phyloP scores from a whole-genome alignment of 2,888 invertebrate genomes.

The Phortica magna region DNA sequence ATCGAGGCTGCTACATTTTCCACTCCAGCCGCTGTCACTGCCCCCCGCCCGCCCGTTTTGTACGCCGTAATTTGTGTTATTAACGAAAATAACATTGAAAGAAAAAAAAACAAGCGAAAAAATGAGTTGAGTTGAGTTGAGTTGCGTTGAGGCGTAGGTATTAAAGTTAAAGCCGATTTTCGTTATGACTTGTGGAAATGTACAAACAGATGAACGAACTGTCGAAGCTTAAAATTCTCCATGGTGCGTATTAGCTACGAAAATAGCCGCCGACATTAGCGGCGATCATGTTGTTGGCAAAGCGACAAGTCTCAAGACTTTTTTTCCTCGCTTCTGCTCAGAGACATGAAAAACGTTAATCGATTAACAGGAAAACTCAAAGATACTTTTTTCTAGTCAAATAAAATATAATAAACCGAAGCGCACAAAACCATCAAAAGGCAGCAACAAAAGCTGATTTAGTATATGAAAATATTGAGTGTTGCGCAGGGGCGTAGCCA shows the following conservation, averaged over 20 bases:
- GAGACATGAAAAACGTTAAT: slow-evolving; percentile 33
- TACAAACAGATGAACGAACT: slow-evolving; percentile 32
- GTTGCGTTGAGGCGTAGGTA: slow-evolving; percentile 38
- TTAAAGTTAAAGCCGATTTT: slow-evolving; percentile 66
- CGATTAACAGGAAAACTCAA: slow-evolving; percentile 17
- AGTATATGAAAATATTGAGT: slow-evolving; percentile 59
- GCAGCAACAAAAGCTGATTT: slow-evolving; percentile 55
- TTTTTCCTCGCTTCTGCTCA: slow-evolving; percentile 12
- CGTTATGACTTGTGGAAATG: slow-evolving; percentile 70
- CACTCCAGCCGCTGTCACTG: slow-evolving; percentile 28
- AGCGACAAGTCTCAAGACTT: slow-evolving; percentile 37
- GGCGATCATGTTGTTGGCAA: slow-evolving; percentile 48
- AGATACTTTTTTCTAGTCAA: neutral
- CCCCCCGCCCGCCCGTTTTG: slow-evolving; percentile 39
- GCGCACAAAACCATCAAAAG: slow-evolving; percentile 37
- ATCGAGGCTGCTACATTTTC: slow-evolving; percentile 71
- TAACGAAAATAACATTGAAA: slow-evolving; percentile 25
- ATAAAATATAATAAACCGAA: neutral
- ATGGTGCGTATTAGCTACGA: slow-evolving; percentile 67
- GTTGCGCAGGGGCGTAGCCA: too few relatives aligned
- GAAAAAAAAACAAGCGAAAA: slow-evolving; percentile 17
- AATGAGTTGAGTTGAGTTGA: too few relatives aligned
- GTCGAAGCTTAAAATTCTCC: slow-evolving; percentile 69
- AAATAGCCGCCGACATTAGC: slow-evolving; percentile 60
- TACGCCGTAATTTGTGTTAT: slow-evolving; percentile 48